Base-by-base conservation (phyloP, 2,888 invertebrate species). In the Idaea straminata region DNA sequence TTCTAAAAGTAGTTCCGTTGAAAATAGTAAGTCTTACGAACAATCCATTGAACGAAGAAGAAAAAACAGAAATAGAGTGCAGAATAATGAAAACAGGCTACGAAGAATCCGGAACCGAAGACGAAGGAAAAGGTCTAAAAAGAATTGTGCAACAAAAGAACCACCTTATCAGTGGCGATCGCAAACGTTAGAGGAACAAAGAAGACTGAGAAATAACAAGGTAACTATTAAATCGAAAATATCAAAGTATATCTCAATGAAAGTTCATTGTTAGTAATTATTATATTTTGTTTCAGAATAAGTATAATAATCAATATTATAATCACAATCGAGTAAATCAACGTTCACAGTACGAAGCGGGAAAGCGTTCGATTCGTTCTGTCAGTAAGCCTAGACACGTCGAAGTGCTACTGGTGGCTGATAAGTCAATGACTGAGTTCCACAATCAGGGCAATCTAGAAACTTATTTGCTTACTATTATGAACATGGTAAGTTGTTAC, bases 381-480 rank as follows among this genome's bases (percentile, higher is more conserved):
- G 94, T 96, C 71, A 96, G 96, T 87, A 94, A 94, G 77, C 95
- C 96, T 35, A 94, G 96, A 64, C 96, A 96, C 86, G 97, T 98
- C 58, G 98, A 98, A 88, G 96, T 97, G 0, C 91, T 98, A 65
- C 94, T 98, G 64, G 98, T 98, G 63, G 98, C 98, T 57, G 98
- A 98, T 91, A 94, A 95, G 65, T 95, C 96, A 73, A 98, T 98
- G 97, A 95, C 96, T 74, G 95, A 96, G 64, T 98, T 97, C 84
- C 98, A 98, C 88, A 94, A 96, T 77, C 95, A 96, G 77, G 96
- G 96, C 81, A 96, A 96, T 81, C 94, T 97, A 73, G 96, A 97
- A 83, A 96, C 95, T 6, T 98, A 98, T 87, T 94, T 98, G 36
- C 93, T 98, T 64, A 98, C 98, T 63, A 96, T 98, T 73, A 97